Percentiles rank a stretch among this genome's conserved stretches.
Conservation (phyloP, 2,113 vertebrate species). For the Junco hyemalis region DNA sequence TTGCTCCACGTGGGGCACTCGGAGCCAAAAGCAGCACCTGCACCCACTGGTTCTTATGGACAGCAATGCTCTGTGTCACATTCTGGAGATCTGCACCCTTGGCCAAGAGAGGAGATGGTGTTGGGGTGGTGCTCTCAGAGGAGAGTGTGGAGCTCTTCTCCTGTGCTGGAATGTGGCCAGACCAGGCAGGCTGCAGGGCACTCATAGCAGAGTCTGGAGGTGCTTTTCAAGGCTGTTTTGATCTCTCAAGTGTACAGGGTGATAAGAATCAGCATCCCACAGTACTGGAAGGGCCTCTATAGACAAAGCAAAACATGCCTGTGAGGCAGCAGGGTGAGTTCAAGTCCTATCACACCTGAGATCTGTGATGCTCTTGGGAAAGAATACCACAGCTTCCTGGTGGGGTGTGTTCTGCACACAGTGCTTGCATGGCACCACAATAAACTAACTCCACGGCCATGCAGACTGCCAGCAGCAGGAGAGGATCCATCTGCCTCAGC, state of each 20-base stretch:
- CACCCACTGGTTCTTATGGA: accelerated
- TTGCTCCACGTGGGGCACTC: accelerated
- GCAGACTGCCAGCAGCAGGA: not conserved
- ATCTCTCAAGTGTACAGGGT: slow-evolving; percentile 10
- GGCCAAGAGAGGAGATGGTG: not conserved
- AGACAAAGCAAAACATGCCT: not conserved
- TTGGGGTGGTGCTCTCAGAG: not conserved
- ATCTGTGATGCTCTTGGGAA: not conserved
- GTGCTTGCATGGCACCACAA: not conserved
- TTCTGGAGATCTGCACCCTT: not conserved
- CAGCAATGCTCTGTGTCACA: not conserved
- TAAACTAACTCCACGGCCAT: too few relatives aligned
- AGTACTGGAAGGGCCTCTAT: not conserved
- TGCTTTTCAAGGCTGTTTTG: not conserved
- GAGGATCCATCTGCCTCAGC: not conserved
- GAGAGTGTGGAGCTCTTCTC: not conserved
- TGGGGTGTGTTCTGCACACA: not conserved
- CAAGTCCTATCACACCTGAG: accelerated
- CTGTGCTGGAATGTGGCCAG: not conserved
- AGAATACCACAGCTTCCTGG: not conserved
- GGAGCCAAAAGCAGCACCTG: not conserved
- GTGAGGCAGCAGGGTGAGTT: not conserved
- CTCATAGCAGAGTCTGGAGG: not conserved
- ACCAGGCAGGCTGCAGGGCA: accelerated
- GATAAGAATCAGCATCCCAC: slow-evolving; percentile 15